Evolutionary conservation across 2,888 invertebrate genomes (phyloP).

Genomic region (Fragum whitleyi): DNA sequence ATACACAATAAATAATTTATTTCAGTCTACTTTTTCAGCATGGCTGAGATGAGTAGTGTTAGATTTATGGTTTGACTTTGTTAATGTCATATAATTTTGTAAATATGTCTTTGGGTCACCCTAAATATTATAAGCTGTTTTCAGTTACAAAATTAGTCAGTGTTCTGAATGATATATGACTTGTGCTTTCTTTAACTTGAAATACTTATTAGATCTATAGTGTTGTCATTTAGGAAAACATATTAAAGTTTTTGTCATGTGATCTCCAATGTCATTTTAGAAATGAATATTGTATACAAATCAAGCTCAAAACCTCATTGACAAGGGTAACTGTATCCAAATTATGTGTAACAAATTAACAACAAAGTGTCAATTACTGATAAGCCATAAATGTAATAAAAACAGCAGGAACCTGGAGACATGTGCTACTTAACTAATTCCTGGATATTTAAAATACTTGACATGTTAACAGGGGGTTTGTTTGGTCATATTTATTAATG

Average conservation of each 20-base stretch:
- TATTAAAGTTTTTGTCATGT: too few relatives aligned
- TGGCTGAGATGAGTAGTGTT: background rate
- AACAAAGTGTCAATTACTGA: constrained; percentile 7
- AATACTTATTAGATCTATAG: too few relatives aligned
- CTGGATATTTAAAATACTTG: constrained; percentile 27
- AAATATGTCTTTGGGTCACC: background rate
- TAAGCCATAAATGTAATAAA: background rate
- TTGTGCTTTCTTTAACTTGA: too few relatives aligned
- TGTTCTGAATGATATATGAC: too few relatives aligned
- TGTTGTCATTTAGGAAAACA: too few relatives aligned
- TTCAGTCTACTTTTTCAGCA: background rate
- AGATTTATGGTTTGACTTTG: background rate
- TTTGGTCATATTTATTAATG: constrained; percentile 19
- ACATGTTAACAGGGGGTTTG: constrained; percentile 19
- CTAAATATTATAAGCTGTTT: background rate
- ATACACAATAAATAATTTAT: background rate
- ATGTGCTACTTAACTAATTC: constrained; percentile 21
- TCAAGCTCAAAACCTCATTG: too few relatives aligned
- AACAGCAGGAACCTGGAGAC: constrained; percentile 11
- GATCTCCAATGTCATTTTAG: too few relatives aligned
- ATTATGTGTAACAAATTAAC: constrained; percentile 5
- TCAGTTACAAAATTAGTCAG: background rate
- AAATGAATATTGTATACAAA: too few relatives aligned
- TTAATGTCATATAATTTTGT: background rate
- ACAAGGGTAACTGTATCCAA: too few relatives aligned